Conservation (phyloP, 92 coral and sea anemone genomes). For the Metridium senile region DNA sequence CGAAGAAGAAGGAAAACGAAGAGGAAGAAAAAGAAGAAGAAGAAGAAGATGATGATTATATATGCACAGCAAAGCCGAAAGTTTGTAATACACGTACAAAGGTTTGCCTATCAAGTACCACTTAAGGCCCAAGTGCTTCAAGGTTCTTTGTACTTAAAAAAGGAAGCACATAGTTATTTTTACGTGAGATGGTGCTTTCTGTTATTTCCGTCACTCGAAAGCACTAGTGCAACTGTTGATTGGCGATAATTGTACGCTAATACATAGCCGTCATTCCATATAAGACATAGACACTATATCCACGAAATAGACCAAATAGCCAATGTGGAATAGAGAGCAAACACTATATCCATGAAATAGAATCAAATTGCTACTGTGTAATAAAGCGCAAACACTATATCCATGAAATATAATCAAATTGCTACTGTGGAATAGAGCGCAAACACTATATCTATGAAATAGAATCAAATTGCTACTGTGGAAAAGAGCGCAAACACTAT, state of each 20-base stretch:
- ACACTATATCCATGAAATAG: neutral
- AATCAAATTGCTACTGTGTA: neutral
- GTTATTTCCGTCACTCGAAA: neutral
- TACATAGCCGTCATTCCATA: neutral
- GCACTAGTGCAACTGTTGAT: neutral
- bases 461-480: neutral
- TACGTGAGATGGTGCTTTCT: too few relatives aligned
- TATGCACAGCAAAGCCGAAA: neutral
- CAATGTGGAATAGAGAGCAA: neutral
- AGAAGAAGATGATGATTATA: neutral
- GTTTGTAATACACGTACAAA: neutral
- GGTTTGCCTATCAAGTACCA: neutral
- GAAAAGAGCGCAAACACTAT: neutral
- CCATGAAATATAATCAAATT: neutral
- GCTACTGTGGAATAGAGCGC: neutral
- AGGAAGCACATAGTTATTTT: neutral
- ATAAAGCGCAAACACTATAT: neutral
- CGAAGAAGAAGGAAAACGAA: neutral
- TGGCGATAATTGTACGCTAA: neutral
- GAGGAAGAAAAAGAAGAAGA: neutral
- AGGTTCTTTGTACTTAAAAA: neutral
- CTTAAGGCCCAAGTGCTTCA: neutral
- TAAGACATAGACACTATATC: neutral
- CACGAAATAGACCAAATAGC: too few relatives aligned
- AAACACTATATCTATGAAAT: neutral